Evolutionary conservation across 2,888 invertebrate genomes (phyloP).

Genomic region (Microctonus brassicae): DNA sequence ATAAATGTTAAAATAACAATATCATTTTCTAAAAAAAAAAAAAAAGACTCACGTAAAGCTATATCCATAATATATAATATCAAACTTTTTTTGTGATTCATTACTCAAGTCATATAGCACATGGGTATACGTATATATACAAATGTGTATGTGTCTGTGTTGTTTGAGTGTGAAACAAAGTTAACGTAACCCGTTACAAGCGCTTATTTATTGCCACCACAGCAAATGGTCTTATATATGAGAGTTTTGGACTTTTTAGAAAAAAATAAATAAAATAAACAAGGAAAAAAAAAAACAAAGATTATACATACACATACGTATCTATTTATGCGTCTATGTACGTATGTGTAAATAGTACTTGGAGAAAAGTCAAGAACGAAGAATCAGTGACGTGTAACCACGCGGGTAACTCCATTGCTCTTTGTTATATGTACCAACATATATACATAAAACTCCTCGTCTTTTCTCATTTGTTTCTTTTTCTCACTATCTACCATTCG

Average conservation of each 20-base stretch:
- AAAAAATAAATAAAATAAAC: constrained; percentile 20
- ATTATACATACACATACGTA: not conserved
- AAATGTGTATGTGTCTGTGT: not conserved
- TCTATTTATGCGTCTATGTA: not conserved
- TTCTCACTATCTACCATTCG: constrained; percentile 4
- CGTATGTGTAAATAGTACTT: constrained; percentile 3
- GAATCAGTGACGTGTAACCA: constrained; percentile 41
- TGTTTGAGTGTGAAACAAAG: constrained; percentile 5
- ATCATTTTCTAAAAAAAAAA: not conserved
- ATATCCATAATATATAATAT: no score
- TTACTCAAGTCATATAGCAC: not conserved
- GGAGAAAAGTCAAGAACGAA: constrained; percentile 34
- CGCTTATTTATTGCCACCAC: constrained; percentile 22
- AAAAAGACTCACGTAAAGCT: no score
- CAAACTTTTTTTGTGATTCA: not conserved
- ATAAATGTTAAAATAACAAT: not conserved
- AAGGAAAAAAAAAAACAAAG: constrained; percentile 1
- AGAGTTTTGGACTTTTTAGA: constrained; percentile 23
- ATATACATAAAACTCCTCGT: not conserved
- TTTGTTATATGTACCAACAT: constrained; percentile 19
- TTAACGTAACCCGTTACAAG: constrained; percentile 12
- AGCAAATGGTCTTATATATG: constrained; percentile 17
- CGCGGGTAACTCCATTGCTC: constrained; percentile 38
- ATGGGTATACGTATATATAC: not conserved
- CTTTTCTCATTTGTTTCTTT: constrained; percentile 8